Evolutionary conservation across 2,888 invertebrate genomes (phyloP), one percentile per base, ranked within the genome.

Genomic region (Cistogaster globosa): DNA sequence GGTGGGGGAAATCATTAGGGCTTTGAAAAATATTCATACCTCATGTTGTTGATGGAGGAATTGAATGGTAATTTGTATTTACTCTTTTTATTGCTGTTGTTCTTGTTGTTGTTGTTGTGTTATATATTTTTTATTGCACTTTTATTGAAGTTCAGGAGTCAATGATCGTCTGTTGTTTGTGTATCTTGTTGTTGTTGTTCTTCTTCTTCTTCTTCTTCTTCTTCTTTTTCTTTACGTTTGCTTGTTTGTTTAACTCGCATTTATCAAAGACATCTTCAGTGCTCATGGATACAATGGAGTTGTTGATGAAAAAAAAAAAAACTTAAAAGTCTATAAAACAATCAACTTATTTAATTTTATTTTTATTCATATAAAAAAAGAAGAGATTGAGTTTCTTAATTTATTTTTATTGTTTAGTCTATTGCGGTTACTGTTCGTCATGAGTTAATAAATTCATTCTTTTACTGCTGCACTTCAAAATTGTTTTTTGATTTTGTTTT

Each of bases 101-200:
- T 76, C 7, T 69, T 32, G 32, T 32, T 32, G 2, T 8, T 32
- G 2, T 8, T 6, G 2, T 0, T 32, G 6, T 32, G 2, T 32
- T 32, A 7, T 32, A 32, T 32, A 32, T 63, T 38, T 79, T 85
- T 86, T 83, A 85, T 85, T 75, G 80, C 83, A 75, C 74, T 85
- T 86, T 86, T 83, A 86, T 86, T 85, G 83, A 71, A 83, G 85
- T 86, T 85, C 86, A 86, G 86, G 86, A 86, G 85, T 86, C 85
- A 83, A 83, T 85, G 85, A 85, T 85, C 85, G 85, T 85, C 85
- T 85, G 78, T 69, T 82, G 67, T 74, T 67, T 67, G 18, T 32
- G 32, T 32, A 32, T 32, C 32, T 32, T 32, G 32, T 8, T 32
- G 32, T 32, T 32, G 32, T 32, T 32, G 8, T 32, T 32, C 7